phyloP scores from a whole-genome alignment of 2,113 vertebrate species.

The Struthio camelus region DNA sequence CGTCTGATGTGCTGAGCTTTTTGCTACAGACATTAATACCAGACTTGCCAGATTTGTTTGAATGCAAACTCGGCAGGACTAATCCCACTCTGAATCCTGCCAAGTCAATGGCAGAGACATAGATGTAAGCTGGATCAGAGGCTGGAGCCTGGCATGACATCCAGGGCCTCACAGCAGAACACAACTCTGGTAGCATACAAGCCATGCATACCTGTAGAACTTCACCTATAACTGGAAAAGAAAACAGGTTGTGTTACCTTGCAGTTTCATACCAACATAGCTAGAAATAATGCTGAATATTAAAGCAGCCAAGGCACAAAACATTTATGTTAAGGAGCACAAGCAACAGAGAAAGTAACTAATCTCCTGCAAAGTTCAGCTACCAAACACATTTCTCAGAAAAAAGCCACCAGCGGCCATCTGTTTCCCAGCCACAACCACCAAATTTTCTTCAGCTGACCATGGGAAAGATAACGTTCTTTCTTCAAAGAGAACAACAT shows the following conservation, averaged over 20 bases:
- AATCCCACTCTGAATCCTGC: background rate
- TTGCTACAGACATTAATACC: background rate
- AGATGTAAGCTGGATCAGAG: background rate
- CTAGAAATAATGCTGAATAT: background rate
- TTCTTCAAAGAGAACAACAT: background rate
- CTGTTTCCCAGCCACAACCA: background rate
- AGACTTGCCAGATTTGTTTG: constrained; percentile 15
- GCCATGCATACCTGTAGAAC: background rate
- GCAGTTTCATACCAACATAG: background rate
- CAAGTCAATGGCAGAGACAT: background rate
- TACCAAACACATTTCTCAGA: background rate
- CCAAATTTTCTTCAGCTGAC: background rate
- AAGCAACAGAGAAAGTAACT: background rate
- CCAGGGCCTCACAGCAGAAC: background rate
- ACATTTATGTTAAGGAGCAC: background rate
- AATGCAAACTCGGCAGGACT: background rate
- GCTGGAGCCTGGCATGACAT: background rate
- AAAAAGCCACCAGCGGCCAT: background rate
- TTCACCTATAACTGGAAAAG: background rate
- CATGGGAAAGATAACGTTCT: background rate
- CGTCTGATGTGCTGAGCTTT: background rate
- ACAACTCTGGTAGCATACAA: background rate
- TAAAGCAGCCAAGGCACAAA: background rate
- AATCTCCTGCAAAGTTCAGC: background rate
- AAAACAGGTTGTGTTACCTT: background rate